Percentiles rank a stretch among this genome's conserved stretches.
phyloP scores from a whole-genome alignment of 2,113 vertebrate species.

The Alosa alosa region DNA sequence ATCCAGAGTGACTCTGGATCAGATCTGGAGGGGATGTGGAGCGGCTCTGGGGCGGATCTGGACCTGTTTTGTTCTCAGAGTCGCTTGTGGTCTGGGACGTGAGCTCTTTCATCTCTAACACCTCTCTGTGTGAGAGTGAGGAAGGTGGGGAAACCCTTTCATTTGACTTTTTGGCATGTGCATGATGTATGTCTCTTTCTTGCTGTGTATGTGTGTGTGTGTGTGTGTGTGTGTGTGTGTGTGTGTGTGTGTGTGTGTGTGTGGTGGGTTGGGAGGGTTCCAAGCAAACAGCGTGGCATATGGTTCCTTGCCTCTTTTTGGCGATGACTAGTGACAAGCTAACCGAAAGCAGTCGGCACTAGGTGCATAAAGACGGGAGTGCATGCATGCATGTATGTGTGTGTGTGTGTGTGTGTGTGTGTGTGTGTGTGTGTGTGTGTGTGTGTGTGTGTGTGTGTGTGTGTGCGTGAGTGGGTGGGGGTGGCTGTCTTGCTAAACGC shows the following conservation, averaged over 20 bases:
- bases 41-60: background rate
- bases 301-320: conserved; percentile 77
- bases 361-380: conserved; percentile 49
- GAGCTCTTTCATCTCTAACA: conserved; percentile 65
- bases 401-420: conserved; percentile 24
- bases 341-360: conserved; percentile 71
- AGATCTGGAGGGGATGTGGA: background rate
- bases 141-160: background rate
- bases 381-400: background rate
- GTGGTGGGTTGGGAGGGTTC: conserved; percentile 70
- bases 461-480: conserved; percentile 48
- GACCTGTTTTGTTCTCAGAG: conserved; percentile 34
- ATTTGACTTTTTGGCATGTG: conserved; percentile 11
- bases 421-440: conserved; percentile 22
- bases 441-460: conserved; percentile 31
- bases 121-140: conserved; percentile 24
- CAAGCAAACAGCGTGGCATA: conserved; percentile 80
- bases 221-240: background rate
- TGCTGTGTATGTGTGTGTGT: conserved; percentile 31
- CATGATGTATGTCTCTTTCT: background rate
- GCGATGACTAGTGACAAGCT: conserved; percentile 83
- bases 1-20: background rate
- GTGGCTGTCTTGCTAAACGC: conserved; percentile 76
- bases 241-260: conserved; percentile 45
- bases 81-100: conserved; percentile 12